Conservation (phyloP, 1,140 invertebrate species). For the Pemphigus obesinymphae region DNA sequence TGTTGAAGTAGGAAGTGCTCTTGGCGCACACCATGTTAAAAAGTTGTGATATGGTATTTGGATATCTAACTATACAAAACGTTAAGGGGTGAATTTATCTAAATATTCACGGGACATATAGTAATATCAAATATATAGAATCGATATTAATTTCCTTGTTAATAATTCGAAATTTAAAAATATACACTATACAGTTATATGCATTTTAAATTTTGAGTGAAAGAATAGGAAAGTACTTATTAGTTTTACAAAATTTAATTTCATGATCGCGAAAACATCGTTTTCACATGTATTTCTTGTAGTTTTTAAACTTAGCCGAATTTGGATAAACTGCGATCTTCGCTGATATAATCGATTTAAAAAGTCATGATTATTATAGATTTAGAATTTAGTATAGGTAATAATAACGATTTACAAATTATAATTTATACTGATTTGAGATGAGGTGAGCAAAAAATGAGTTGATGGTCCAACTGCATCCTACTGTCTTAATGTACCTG, state of each 20-base stretch:
- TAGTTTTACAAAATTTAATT: too few relatives aligned
- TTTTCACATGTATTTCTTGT: neutral
- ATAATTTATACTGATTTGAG: too few relatives aligned
- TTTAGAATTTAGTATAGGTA: too few relatives aligned
- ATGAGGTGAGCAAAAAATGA: too few relatives aligned
- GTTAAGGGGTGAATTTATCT: neutral
- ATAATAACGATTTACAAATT: too few relatives aligned
- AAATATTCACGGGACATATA: too few relatives aligned
- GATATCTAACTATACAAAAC: neutral
- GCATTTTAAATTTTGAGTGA: neutral
- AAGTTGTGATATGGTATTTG: conserved; percentile 40
- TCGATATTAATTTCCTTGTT: neutral
- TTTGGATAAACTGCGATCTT: too few relatives aligned
- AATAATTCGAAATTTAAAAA: neutral
- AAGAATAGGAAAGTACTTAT: too few relatives aligned
- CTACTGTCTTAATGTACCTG: too few relatives aligned
- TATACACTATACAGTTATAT: neutral
- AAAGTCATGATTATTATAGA: neutral
- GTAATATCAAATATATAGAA: neutral
- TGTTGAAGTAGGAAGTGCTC: conserved; percentile 25
- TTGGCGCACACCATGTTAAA: conserved; percentile 6
- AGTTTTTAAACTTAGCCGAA: neutral
- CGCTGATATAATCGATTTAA: too few relatives aligned
- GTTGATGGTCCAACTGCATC: too few relatives aligned
- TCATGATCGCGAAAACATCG: neutral